Percentiles rank a stretch among this genome's conserved stretches.
phyloP scores from a whole-genome alignment of 2,888 invertebrate species.

The Ochropacha duplaris region DNA sequence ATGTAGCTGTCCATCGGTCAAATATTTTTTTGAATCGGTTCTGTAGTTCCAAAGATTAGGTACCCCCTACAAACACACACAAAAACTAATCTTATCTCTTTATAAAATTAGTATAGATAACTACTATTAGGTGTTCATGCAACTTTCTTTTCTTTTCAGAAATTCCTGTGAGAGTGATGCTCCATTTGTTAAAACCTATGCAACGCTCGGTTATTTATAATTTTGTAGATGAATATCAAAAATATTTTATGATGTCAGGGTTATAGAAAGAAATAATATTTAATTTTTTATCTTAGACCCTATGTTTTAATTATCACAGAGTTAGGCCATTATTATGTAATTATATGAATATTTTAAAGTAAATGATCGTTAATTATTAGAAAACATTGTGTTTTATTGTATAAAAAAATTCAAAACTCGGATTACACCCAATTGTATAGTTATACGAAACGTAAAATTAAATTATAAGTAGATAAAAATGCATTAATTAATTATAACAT shows the following conservation, averaged over 20 bases:
- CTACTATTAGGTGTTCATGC: constrained; percentile 4
- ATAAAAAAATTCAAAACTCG: background rate
- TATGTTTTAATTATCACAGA: constrained; percentile 69
- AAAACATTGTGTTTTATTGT: constrained; percentile 63
- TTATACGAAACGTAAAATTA: constrained; percentile 6
- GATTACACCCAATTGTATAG: too few species aligned
- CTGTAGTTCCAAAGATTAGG: too few species aligned
- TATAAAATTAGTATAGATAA: too few species aligned
- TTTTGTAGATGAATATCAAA: constrained; percentile 76
- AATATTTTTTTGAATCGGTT: too few species aligned
- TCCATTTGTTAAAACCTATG: constrained; percentile 96
- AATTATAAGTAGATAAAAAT: constrained; percentile 10
- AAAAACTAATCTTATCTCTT: background rate
- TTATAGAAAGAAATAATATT: constrained; percentile 62
- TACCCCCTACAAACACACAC: too few species aligned
- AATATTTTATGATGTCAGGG: constrained; percentile 72
- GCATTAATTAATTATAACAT: constrained; percentile 11
- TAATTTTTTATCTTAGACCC: constrained; percentile 75
- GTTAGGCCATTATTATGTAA: constrained; percentile 72
- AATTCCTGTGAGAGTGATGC: constrained; percentile 93
- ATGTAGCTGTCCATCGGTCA: too few species aligned
- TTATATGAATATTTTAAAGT: constrained; percentile 82
- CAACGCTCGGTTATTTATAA: constrained; percentile 96
- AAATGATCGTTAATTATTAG: constrained; percentile 83
- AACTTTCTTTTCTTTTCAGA: constrained; percentile 82